These are phyloP conservation scores for Atrina japonica DNA, from an alignment of 2,888 invertebrate species.

Conservation along the genomic window DNA sequence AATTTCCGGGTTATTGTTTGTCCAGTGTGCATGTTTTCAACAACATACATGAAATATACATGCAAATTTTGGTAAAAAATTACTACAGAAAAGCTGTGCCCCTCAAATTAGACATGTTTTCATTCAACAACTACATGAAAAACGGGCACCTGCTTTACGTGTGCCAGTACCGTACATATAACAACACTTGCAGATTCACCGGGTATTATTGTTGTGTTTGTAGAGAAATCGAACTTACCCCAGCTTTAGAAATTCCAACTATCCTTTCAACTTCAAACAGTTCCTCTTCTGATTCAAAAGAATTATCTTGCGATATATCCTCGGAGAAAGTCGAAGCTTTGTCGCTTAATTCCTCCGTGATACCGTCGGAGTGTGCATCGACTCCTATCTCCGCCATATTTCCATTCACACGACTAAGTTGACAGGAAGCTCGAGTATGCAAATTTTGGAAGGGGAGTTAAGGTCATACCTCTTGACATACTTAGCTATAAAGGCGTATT, in stretches of 20 bases:
- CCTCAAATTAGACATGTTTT: not conserved
- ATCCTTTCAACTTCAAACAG: conserved; percentile 71
- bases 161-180: too few relatives aligned
- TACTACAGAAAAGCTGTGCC: not conserved
- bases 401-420: conserved; percentile 39
- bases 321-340: conserved; percentile 6
- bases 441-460: conserved; percentile 3
- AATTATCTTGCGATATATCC: not conserved
- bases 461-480: not conserved
- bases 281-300: conserved; percentile 46
- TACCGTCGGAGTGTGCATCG: conserved; percentile 11
- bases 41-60: too few relatives aligned
- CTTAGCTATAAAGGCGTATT: too few relatives aligned
- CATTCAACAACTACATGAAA: not conserved
- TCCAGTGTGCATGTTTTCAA: not conserved
- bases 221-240: conserved; percentile 57
- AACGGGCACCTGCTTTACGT: conserved; percentile 30
- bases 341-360: conserved; percentile 22
- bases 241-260: conserved; percentile 61
- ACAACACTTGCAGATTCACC: too few relatives aligned
- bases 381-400: conserved; percentile 41
- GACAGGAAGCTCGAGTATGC: conserved; percentile 22
- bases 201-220: not conserved
- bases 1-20: conserved; percentile 12
- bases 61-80: too few relatives aligned